Evolutionary conservation across 2,113 vertebrate genomes (phyloP).

Genomic region (Erythrolamprus reginae): DNA sequence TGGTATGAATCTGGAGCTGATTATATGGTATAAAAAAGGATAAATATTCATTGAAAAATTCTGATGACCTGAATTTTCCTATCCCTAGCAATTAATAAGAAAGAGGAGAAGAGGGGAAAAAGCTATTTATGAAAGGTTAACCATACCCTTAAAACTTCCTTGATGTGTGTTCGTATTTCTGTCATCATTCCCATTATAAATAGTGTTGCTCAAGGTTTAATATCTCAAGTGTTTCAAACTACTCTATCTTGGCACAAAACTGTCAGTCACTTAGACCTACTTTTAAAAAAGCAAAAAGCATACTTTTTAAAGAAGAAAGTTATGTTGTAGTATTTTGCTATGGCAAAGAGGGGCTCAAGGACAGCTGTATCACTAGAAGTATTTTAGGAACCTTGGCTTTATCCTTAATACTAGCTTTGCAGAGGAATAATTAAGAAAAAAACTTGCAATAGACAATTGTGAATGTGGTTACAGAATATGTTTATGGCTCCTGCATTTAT

Average conservation of each 20-base stretch:
- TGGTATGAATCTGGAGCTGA: background rate
- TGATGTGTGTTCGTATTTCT: constrained; percentile 16
- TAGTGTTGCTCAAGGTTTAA: constrained; percentile 7
- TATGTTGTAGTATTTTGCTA: background rate
- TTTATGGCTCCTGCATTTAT: background rate
- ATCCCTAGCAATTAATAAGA: background rate
- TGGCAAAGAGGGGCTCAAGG: background rate
- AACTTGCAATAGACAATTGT: background rate
- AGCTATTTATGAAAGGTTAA: background rate
- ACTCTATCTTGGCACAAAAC: constrained; percentile 10
- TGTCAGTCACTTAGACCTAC: background rate
- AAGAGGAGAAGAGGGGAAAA: background rate
- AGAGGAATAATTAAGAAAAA: background rate
- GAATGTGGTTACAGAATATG: background rate
- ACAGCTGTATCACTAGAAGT: background rate
- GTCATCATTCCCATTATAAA: constrained; percentile 14
- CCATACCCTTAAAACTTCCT: constrained; percentile 10
- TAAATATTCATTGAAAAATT: background rate
- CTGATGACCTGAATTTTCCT: background rate
- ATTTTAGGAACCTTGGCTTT: background rate
- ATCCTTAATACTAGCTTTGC: background rate
- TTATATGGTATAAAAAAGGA: background rate
- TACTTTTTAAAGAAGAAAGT: background rate
- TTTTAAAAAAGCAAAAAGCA: background rate
- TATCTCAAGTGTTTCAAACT: constrained; percentile 10